phyloP scores from a whole-genome alignment of 2,113 vertebrate species.

The Archilochus colubris region DNA sequence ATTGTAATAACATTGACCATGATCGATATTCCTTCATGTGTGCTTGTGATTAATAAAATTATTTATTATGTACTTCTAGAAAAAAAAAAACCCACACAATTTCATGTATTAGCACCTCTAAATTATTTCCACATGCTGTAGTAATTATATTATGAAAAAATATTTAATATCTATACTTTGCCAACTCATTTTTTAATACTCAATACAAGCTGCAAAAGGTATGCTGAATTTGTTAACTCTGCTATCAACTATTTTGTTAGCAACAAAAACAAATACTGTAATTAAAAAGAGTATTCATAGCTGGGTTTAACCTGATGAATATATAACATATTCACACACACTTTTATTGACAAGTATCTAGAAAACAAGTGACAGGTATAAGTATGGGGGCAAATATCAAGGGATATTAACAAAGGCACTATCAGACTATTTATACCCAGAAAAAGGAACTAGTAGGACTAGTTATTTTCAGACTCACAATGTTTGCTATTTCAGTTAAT shows the following conservation, averaged over 20 bases:
- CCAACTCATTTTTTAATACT: constrained; percentile 29
- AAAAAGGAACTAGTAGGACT: not conserved
- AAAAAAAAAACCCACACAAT: constrained; percentile 23
- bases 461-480: not conserved
- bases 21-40: not conserved
- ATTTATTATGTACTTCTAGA: constrained; percentile 39
- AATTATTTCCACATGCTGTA: constrained; percentile 4
- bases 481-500: not conserved
- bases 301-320: not conserved
- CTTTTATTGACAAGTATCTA: not conserved
- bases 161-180: constrained; percentile 48
- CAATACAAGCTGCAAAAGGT: not conserved
- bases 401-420: not conserved
- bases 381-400: not conserved
- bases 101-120: constrained; percentile 11
- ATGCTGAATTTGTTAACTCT: not conserved
- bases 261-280: not conserved
- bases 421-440: not conserved
- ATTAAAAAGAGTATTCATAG: not conserved
- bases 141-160: constrained; percentile 44
- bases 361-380: not conserved
- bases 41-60: constrained; percentile 35
- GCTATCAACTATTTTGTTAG: not conserved
- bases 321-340: not conserved
- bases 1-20: not conserved